Conservation (phyloP, 2,888 invertebrate species). For the Labia minor region DNA sequence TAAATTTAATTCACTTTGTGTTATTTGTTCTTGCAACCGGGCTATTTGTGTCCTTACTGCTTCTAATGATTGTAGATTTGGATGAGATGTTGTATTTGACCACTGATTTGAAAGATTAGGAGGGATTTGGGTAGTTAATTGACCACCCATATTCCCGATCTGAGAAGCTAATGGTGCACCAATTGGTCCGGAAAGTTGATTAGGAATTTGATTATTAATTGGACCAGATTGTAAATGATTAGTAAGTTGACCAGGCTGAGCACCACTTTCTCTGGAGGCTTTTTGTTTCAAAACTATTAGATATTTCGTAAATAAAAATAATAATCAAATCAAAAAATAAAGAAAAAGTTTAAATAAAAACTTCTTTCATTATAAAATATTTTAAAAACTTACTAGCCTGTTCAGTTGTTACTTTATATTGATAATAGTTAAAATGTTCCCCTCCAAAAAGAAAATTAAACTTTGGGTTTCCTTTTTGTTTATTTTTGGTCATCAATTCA, state of each 20-base stretch:
- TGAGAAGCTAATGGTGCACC: conserved; percentile 20
- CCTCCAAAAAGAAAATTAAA: conserved; percentile 96
- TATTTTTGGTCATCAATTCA: conserved; percentile 97
- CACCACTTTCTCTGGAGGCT: conserved; percentile 27
- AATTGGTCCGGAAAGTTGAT: conserved; percentile 23
- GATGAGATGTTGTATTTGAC: neutral
- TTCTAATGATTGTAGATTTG: conserved; percentile 25
- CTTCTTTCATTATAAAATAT: neutral
- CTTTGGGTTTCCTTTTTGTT: conserved; percentile 95
- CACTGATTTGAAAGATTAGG: neutral
- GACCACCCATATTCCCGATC: conserved; percentile 21
- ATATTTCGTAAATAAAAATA: conserved; percentile 6
- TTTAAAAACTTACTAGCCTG: conserved; percentile 68
- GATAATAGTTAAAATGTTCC: conserved; percentile 91
- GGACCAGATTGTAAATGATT: conserved; percentile 1
- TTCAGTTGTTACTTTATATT: conserved; percentile 88
- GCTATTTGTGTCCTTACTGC: conserved; percentile 63
- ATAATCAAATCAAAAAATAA: neutral
- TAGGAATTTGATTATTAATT: conserved; percentile 18
- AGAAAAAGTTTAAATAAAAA: neutral
- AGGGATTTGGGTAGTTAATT: conserved; percentile 27
- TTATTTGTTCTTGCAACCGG: conserved; percentile 79
- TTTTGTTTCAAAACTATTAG: conserved; percentile 32
- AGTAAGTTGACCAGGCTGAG: neutral
- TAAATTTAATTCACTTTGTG: conserved; percentile 91